Base-by-base conservation (phyloP, 2,888 invertebrate genomes). In the Panopea generosa region DNA sequence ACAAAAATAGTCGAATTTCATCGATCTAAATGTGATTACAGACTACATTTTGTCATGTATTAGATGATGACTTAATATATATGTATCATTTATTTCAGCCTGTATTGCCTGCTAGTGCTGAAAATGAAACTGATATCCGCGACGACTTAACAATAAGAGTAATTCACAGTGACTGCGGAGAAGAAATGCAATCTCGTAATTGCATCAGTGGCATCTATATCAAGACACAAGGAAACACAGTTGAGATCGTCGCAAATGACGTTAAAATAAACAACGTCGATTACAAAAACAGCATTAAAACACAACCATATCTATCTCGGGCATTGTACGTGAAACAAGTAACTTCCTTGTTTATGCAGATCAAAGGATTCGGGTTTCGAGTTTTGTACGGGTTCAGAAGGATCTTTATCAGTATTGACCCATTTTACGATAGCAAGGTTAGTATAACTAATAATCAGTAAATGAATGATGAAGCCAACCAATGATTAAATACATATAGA, bases 291-390 rank as follows among this genome's bases (percentile, higher is more conserved):
- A 22, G 9, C 11, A 65, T 72, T 7, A 18, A 63, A 7, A 33
- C 40, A 11, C 50, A 65, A 26, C 71, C 71, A 3, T 72, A 60
- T 53, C 49, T 53, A 7, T 52, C 65, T 2, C 18, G 66, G 16
- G 33, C n/a, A 0, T 11, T 86, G 27, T 82, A 84, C 63, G 81
- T 87, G 14, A 86, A 85, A 69, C 63, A 69, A 27, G 82, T 76
- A 1, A 86, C 86, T 0, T 81, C 83, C 6, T 66, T 84, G 3
- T 85, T 85, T 52, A 67, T 67, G 18, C 61, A 78, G 65, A 61
- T 84, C 16, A 70, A 71, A 33, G 89, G 84, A 4, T 84, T 85
- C 57, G 90, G 89, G 1, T 86, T 85, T 73, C 45, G 70, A 27
- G 77, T 88, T n/a, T 26, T 76, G 40, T 73, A 40, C 40, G 77